These are phyloP conservation scores for Brachyptera putata DNA, from an alignment of 2,888 invertebrate species.

Conservation along the genomic window DNA sequence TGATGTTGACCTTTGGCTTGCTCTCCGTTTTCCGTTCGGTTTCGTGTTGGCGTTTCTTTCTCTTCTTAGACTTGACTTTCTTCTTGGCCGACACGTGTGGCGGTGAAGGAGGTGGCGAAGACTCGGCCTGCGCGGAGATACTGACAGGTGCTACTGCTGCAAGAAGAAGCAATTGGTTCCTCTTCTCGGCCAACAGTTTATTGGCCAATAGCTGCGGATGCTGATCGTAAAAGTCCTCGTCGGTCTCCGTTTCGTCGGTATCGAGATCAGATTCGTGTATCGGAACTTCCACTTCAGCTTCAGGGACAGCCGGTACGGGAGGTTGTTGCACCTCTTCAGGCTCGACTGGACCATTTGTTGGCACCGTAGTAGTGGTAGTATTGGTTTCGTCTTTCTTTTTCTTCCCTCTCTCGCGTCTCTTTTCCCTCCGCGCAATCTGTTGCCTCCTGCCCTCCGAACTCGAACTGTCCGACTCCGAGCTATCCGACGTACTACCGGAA, in stretches of 20 bases:
- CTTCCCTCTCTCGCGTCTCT: constrained; percentile 37
- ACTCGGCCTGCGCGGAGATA: constrained; percentile 24
- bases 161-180: constrained; percentile 60
- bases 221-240: constrained; percentile 84
- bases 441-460: constrained; percentile 54
- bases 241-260: constrained; percentile 79
- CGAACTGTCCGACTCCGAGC: constrained; percentile 57
- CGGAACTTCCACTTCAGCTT: constrained; percentile 51
- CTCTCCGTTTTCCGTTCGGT: constrained; percentile 45
- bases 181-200: constrained; percentile 69
- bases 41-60: constrained; percentile 54
- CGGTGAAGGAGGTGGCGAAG: constrained; percentile 7
- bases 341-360: neutral
- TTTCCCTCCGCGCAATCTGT: constrained; percentile 46
- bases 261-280: constrained; percentile 80
- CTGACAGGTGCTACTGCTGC: constrained; percentile 53
- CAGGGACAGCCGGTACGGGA: constrained; percentile 39
- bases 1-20: constrained; percentile 50
- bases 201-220: constrained; percentile 71
- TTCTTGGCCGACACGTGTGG: constrained; percentile 38
- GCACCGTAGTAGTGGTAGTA: constrained; percentile 12
- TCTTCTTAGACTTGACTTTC: constrained; percentile 61
- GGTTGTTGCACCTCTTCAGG: constrained; percentile 34
- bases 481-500: constrained; percentile 52
- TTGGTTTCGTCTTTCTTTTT: constrained; percentile 46